Percentiles rank a stretch among this genome's conserved stretches.
phyloP scores from a whole-genome alignment of 2,888 invertebrate species.

The Agonopterix subpropinquella region DNA sequence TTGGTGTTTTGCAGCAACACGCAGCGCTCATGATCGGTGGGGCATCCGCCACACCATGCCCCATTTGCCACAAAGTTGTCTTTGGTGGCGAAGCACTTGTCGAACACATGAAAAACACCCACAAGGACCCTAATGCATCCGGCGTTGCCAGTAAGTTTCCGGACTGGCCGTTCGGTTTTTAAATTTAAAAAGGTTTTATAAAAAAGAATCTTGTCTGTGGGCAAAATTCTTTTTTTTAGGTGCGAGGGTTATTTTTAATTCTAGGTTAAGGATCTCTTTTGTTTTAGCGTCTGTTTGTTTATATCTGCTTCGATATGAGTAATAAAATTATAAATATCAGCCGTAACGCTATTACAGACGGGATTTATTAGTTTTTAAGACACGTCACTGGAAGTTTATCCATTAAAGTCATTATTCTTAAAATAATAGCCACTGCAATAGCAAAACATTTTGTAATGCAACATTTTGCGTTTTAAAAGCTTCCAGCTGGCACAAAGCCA shows the following conservation, averaged over 20 bases:
- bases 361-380: slow-evolving; percentile 61
- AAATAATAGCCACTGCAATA: slow-evolving; percentile 11
- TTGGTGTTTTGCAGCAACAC: slow-evolving; percentile 97
- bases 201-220: slow-evolving; percentile 4
- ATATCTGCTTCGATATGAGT: neutral
- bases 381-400: slow-evolving; percentile 64
- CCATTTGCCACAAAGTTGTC: slow-evolving; percentile 95
- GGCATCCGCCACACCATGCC: slow-evolving; percentile 93
- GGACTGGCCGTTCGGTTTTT: slow-evolving; percentile 25
- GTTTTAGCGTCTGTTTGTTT: slow-evolving; percentile 15
- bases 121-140: slow-evolving; percentile 93
- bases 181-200: neutral
- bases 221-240: slow-evolving; percentile 8
- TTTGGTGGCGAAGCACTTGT: slow-evolving; percentile 94
- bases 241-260: neutral
- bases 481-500: slow-evolving; percentile 72
- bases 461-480: slow-evolving; percentile 45
- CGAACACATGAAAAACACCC: slow-evolving; percentile 97
- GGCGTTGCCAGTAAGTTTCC: slow-evolving; percentile 91
- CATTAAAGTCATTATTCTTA: slow-evolving; percentile 8
- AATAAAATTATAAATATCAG: slow-evolving; percentile 11
- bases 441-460: slow-evolving; percentile 36
- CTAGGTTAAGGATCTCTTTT: slow-evolving; percentile 22
- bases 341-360: slow-evolving; percentile 34
- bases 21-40: slow-evolving; percentile 93